Conservation (phyloP, 2,113 vertebrate species). For the Globicephala melas region DNA sequence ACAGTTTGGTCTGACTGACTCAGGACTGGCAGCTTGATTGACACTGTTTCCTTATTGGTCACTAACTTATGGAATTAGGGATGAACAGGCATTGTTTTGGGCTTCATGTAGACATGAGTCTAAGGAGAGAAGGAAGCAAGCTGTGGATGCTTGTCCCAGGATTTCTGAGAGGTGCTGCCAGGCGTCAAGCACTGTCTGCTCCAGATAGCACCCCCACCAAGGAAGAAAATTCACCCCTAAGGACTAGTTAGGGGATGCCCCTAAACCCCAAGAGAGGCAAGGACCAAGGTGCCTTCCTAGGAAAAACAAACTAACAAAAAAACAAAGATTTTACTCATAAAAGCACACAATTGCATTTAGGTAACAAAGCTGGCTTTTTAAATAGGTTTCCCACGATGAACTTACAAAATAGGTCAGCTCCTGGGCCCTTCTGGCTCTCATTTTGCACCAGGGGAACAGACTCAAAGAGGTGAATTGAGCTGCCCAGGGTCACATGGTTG, state of each 20-base stretch:
- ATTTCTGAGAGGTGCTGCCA: background rate
- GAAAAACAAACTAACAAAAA: background rate
- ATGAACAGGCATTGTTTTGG: background rate
- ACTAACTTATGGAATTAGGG: background rate
- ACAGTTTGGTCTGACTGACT: background rate
- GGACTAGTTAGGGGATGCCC: background rate
- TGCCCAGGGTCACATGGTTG: rapidly evolving
- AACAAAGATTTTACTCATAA: background rate
- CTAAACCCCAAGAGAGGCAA: background rate
- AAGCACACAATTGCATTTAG: background rate
- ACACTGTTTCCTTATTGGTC: background rate
- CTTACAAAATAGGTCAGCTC: too few relatives aligned
- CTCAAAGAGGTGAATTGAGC: too few relatives aligned
- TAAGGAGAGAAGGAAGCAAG: background rate
- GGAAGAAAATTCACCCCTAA: background rate
- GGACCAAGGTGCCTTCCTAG: background rate
- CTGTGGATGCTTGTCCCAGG: too few relatives aligned
- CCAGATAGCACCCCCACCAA: background rate
- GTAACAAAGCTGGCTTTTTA: background rate
- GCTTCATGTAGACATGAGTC: background rate
- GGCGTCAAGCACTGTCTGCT: background rate
- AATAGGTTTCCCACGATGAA: background rate
- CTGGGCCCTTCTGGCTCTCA: background rate
- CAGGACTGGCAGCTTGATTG: background rate
- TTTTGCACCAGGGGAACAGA: background rate